phyloP scores from a whole-genome alignment of 1,140 invertebrate species.

The Solenopsis fugax region DNA sequence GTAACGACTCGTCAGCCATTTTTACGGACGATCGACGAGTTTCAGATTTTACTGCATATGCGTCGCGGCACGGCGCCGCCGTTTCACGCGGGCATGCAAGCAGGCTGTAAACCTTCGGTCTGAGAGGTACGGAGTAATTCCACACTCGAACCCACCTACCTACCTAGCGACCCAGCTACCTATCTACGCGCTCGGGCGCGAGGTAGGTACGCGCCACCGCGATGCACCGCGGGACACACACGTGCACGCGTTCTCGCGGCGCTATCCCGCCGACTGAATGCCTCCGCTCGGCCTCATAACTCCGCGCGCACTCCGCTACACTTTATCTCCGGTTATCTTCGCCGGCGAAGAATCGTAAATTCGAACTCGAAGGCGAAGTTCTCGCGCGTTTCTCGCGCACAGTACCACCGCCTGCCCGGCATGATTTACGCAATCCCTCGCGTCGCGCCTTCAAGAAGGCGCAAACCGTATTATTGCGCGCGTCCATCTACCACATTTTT shows the following conservation, averaged over 20 bases:
- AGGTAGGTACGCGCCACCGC: neutral
- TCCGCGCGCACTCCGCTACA: conserved; percentile 7
- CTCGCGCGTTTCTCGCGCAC: conserved; percentile 39
- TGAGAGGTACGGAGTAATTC: conserved; percentile 57
- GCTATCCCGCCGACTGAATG: conserved; percentile 18
- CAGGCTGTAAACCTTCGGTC: conserved; percentile 44
- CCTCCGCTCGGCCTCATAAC: conserved; percentile 18
- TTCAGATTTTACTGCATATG: conserved; percentile 49
- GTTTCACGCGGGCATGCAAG: neutral
- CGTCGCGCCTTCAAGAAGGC: conserved; percentile 70
- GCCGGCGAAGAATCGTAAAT: conserved; percentile 74
- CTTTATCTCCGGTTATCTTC: conserved; percentile 75
- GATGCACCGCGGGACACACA: neutral
- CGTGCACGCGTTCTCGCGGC: neutral
- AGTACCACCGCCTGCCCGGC: conserved; percentile 44
- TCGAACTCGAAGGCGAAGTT: conserved; percentile 66
- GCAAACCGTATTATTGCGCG: conserved; percentile 56
- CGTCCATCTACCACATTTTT: conserved; percentile 31
- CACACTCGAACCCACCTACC: conserved; percentile 64
- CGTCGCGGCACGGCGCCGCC: neutral
- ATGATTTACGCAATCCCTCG: conserved; percentile 73
- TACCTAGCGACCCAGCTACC: conserved; percentile 71
- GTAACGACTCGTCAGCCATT: conserved; percentile 56
- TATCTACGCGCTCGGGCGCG: conserved; percentile 56
- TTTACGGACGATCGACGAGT: conserved; percentile 63